Evolutionary conservation across 2,888 invertebrate genomes (phyloP), one percentile per base, ranked within the genome.

Genomic region (Mythimna loreyi): DNA sequence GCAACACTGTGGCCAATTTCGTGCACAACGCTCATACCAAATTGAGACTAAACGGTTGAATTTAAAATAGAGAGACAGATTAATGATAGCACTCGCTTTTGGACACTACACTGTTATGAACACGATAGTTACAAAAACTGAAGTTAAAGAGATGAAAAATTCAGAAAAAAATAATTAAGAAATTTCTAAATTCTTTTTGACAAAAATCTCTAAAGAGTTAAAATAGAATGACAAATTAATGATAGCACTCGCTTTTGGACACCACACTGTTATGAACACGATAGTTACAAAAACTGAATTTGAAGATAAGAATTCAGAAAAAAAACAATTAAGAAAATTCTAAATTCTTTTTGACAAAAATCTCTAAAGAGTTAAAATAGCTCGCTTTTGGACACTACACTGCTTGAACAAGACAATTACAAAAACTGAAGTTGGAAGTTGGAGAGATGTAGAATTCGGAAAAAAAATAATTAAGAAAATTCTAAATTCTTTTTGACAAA

Each of bases 1-100:
- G 81, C 83, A 83, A 82, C 77, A 62, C 69, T 67, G 75, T 83
- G 80, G 57, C 67, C 78, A 86, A 83, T 85, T 76, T 73, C 67
- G 72, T 80, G 67, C 76, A 67, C 70, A 47, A 47, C 68, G 69
- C 53, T 78, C 55, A 52, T 68, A 71, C 72, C 81, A 83, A 80
- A 82, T 74, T 80, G 72, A 72, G 65, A 75, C 58, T 72, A 72
- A 80, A 72, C 72, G 77, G 50, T 64, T 79, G 66, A 79, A 79
- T 79, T 80, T 79, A 77, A 79, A 81, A 75, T 78, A 66, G 67
- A 64, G 57, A 66, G 61, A 75, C 65, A 72, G 58, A 70, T 75
- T 67, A 81, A 72, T 75, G 67, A 72, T 64, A 70, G 36, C 49
- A 67, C 43, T 55, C 30, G n/a, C 23, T 69, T 72, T 64, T 65